Percentiles rank a stretch among this genome's conserved stretches.
These are phyloP conservation scores for Trichosurus vulpecula DNA, from an alignment of 2,797 vertebrate genomes.

Conservation along the genomic window DNA sequence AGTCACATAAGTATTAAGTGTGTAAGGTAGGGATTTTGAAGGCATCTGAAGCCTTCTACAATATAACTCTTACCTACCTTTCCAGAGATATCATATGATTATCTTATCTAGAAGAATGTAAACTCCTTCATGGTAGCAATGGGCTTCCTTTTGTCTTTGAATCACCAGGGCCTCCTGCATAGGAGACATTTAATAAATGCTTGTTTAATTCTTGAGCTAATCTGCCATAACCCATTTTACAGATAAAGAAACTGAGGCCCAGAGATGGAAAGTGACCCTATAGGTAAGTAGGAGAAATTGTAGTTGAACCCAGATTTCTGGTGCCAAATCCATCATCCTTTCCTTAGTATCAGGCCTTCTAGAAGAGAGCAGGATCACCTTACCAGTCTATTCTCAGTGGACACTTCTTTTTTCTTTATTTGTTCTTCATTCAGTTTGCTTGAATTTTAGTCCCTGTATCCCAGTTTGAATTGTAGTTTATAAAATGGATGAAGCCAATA, in stretches of 20 bases:
- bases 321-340: neutral
- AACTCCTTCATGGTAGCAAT: neutral
- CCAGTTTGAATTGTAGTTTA: slow-evolving; percentile 9
- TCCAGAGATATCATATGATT: neutral
- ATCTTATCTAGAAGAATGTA: neutral
- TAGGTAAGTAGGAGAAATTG: neutral
- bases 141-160: neutral
- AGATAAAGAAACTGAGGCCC: neutral
- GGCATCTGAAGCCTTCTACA: neutral
- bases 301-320: neutral
- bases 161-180: neutral
- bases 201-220: neutral
- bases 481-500: slow-evolving; percentile 24
- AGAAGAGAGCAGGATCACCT: neutral
- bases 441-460: slow-evolving; percentile 3
- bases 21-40: neutral
- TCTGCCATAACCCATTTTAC: neutral
- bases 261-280: neutral
- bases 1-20: neutral
- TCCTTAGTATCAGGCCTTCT: neutral
- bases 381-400: neutral
- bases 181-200: neutral
- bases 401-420: neutral
- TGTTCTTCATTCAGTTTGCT: slow-evolving; percentile 2
- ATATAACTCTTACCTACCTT: neutral